Percentiles rank a stretch among this genome's conserved stretches.
Conservation (phyloP, 2,113 vertebrate genomes). For the Scomber scombrus region DNA sequence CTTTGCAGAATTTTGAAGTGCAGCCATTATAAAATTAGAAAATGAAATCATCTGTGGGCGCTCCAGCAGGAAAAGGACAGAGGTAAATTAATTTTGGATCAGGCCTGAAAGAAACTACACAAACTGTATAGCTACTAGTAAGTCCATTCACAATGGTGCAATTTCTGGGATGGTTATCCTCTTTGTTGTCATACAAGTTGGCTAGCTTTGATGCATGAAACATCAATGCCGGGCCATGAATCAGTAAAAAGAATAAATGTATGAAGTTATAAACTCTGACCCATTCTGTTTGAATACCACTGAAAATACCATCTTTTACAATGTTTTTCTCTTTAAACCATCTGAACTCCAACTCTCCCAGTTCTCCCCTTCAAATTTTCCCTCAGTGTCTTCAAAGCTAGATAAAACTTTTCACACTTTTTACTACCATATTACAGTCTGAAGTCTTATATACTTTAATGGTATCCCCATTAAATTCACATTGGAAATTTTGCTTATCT, state of each 20-base stretch:
- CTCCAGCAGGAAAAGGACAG: too few relatives aligned
- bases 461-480: conserved; percentile 9
- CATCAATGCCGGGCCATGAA: neutral
- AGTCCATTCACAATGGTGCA: neutral
- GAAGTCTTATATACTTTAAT: conserved; percentile 1
- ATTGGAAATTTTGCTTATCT: neutral
- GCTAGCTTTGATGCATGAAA: neutral
- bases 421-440: too few relatives aligned
- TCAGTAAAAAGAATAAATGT: neutral
- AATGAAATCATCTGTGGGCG: too few relatives aligned
- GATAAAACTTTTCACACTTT: too few relatives aligned
- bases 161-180: neutral
- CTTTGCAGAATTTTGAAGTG: too few relatives aligned
- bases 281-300: conserved; percentile 3
- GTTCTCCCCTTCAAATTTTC: neutral
- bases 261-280: neutral
- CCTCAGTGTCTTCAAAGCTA: neutral
- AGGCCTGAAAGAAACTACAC: neutral
- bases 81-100: neutral
- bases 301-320: neutral
- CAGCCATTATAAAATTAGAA: too few relatives aligned
- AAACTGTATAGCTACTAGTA: too few relatives aligned
- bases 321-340: conserved; percentile 25
- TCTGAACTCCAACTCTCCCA: conserved; percentile 15
- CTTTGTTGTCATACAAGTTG: neutral